Percentiles rank a stretch among this genome's conserved stretches.
Conservation (phyloP, 2,797 vertebrate species). For the Crenichthys baileyi region DNA sequence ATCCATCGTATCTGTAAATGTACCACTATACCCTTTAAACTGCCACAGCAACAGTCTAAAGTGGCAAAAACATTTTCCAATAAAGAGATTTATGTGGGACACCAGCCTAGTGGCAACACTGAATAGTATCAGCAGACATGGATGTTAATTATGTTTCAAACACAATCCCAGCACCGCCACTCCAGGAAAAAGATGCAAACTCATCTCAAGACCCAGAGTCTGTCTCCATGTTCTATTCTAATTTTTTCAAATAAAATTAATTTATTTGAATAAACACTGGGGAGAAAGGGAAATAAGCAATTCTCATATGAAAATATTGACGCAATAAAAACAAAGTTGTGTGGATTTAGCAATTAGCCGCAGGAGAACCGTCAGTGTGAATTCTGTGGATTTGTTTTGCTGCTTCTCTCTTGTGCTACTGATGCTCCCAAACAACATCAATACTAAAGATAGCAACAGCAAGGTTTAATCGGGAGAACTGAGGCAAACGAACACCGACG, state of each 20-base stretch:
- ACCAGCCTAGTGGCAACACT: neutral
- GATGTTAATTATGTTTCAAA: slow-evolving; percentile 30
- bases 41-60: neutral
- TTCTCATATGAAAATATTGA: slow-evolving; percentile 5
- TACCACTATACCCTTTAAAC: neutral
- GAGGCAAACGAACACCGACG: neutral
- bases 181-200: slow-evolving; percentile 21
- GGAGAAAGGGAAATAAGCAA: slow-evolving; percentile 10
- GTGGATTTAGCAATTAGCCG: neutral
- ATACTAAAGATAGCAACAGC: neutral
- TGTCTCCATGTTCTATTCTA: slow-evolving; percentile 33
- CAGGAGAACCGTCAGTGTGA: neutral
- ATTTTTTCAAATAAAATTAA: slow-evolving; percentile 9
- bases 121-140: slow-evolving; percentile 20
- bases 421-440: neutral
- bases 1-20: too few species aligned
- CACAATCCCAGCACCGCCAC: slow-evolving; percentile 8
- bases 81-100: neutral
- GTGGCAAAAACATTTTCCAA: neutral
- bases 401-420: neutral
- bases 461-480: slow-evolving; percentile 13
- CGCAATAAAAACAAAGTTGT: slow-evolving; percentile 9
- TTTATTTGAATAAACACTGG: slow-evolving; percentile 5
- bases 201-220: slow-evolving; percentile 11
- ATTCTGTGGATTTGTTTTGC: neutral